These are phyloP conservation scores for Pangasius larnaudii DNA, from an alignment of 2,797 vertebrate genomes.

Conservation along the genomic window DNA sequence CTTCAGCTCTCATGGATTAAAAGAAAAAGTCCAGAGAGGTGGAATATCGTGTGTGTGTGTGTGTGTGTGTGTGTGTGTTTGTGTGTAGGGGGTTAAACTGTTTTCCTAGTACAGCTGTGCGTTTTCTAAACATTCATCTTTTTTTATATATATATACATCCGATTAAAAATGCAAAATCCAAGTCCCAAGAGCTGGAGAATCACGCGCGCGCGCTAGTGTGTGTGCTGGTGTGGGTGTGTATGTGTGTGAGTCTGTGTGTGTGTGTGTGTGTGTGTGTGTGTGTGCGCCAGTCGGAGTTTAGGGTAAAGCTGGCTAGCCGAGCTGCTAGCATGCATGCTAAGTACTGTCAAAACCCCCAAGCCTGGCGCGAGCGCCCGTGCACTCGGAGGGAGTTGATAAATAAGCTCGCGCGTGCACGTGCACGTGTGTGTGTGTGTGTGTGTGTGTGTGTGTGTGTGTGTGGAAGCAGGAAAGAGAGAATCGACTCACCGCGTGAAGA, in stretches of 20 bases:
- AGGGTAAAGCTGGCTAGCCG: constrained; percentile 14
- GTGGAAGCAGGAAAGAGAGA: constrained; percentile 22
- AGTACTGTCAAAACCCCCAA: constrained; percentile 23
- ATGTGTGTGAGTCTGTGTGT: not conserved
- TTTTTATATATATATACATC: not conserved
- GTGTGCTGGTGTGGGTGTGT: not conserved
- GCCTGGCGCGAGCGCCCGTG: constrained; percentile 5
- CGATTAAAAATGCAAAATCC: not conserved
- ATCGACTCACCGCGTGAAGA: constrained; percentile 66
- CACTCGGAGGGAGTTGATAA: not conserved
- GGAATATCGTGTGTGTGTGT: not conserved
- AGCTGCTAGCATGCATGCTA: constrained; percentile 19
- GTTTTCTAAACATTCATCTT: too few relatives aligned
- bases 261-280: not conserved
- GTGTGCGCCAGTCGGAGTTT: not conserved
- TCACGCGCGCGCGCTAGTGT: too few relatives aligned
- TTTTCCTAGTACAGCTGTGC: not conserved
- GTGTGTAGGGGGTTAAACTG: not conserved
- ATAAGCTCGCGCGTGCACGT: not conserved
- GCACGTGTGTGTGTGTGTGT: not conserved
- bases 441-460: not conserved
- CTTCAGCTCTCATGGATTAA: not conserved
- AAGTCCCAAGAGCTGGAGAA: not conserved
- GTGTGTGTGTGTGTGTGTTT: not conserved
- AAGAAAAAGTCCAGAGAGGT: not conserved